Base-by-base conservation (phyloP, 64 coral and sea anemone species). In the Stichodactyla helianthus region DNA sequence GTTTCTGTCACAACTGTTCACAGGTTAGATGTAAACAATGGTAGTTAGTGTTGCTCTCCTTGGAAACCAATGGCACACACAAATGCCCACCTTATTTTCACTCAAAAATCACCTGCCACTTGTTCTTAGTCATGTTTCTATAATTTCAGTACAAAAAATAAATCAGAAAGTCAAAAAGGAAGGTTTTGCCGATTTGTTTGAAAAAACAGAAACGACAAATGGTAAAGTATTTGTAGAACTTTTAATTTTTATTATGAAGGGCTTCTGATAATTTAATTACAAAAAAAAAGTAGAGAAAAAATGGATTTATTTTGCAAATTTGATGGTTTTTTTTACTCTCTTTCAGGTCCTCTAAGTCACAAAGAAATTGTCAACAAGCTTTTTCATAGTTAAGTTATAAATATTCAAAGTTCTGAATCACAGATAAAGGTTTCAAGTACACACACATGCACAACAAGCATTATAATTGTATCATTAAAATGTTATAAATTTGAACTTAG, bases 291-390 rank as follows among this genome's bases (percentile, higher is more conserved):
- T 65, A 63, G 22, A 77, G 22, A 13, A 77, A 77, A 77, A 77
- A n/a, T 6, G 71, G 71, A 31, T 22, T 13, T 0, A 16, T 1
- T 64, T 13, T 16, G 20, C 1, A 4, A 77, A 31, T 19, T 35
- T 50, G 44, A 77, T 64, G 50, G 50, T 19, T 13, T 52, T 51
- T 79, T 17, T 65, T 65, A n/a, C 20, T 22, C 62, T 65, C 5
- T 79, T 79, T 15, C 77, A 79, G 77, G 77, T 79, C 77, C 77
- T 16, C 26, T 79, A 14, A 52, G 77, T 14, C 77, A 79, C 31
- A n/a, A 79, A 79, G 77, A 79, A 79, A 79, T 79, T 79, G 77
- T 79, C 11, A 79, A 79, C 77, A 79, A 79, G 77, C 50, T 79
- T 31, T 79, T 79, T 52, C 77, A 12, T 50, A 25, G 22, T 22